Evolutionary conservation across 2,797 vertebrate genomes (phyloP).

Genomic region (Mormyrus proboscirostris): DNA sequence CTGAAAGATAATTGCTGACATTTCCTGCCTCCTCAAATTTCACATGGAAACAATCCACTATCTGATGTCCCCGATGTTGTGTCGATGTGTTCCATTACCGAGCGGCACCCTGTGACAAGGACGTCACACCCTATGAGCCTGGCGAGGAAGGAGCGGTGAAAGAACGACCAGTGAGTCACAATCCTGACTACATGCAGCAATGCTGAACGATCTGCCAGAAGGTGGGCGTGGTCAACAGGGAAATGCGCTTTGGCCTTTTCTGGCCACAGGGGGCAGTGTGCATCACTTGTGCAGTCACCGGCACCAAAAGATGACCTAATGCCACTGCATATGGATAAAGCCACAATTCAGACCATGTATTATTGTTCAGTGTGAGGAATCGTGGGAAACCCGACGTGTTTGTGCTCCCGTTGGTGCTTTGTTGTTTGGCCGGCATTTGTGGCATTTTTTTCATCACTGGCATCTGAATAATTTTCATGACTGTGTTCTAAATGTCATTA

Average conservation of each 20-base stretch:
- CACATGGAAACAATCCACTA: background rate
- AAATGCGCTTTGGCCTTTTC: background rate
- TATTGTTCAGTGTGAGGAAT: background rate
- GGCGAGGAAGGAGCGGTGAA: slow-evolving; percentile 28
- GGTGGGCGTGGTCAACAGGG: slow-evolving; percentile 25
- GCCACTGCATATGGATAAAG: background rate
- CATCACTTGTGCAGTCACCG: background rate
- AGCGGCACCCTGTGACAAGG: background rate
- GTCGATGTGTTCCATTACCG: background rate
- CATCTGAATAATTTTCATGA: background rate
- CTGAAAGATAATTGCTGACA: background rate
- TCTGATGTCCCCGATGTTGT: background rate
- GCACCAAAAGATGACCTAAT: background rate
- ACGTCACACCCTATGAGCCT: background rate
- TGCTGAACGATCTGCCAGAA: slow-evolving; percentile 32
- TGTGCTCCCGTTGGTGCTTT: background rate
- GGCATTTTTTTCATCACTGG: background rate
- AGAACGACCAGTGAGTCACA: slow-evolving; percentile 43
- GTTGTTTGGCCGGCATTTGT: background rate
- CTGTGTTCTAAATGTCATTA: background rate
- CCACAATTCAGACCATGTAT: background rate
- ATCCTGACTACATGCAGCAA: slow-evolving; percentile 31
- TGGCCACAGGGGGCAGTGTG: slow-evolving; percentile 1
- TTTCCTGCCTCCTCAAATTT: background rate
- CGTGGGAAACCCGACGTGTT: background rate